Base-by-base conservation (phyloP, 2,113 vertebrate species). In the Pterocles orientalis region DNA sequence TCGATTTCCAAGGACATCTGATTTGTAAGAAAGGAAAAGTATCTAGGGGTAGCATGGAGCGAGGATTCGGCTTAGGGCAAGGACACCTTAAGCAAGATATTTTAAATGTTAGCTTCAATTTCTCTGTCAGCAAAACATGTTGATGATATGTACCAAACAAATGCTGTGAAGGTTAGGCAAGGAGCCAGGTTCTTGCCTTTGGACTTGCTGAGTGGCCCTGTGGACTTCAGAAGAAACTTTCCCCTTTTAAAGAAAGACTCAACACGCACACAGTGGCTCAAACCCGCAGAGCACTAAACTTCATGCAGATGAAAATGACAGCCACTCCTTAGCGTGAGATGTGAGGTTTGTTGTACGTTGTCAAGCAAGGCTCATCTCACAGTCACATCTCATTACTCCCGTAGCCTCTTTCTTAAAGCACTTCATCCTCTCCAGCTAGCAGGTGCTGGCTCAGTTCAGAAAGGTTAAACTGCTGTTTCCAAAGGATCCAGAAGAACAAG, bases 381-480 rank as follows among this genome's bases (percentile, higher is more conserved):
- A 96, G 92, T 95, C 92, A 96, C 95, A 92, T 97, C 95, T 94
- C 94, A 91, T 96, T 96, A 97, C 83, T 88, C 83, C 94, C 77
- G 14, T 54, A 91, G 65, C 86, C 53, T 82, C 86, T 82, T 91
- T 87, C 85, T 89, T 70, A 86, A 80, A 96, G 80, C 75, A 47
- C 73, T 91, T 92, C 90, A 90, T 95, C 94, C 76, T 95, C 9
- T 25, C 69, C 65, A 75, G 88, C 93, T 71, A 41, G 72, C 61
- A 94, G 77, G 83, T 94, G 75, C 84, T 65, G 62, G 56, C 56
- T 96, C 78, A 78, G 88, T 94, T 94, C 95, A 86, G 94, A 95
- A 95, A 97, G 94, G 95, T 97, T 95, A 95, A 96, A 89, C 76
- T 93, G 88, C 88, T 95, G 78, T 93, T 96, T 97, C 93, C 73